Evolutionary conservation across 2,888 invertebrate genomes (phyloP), one percentile per base, ranked within the genome.

Genomic region (Eledona agricola): DNA sequence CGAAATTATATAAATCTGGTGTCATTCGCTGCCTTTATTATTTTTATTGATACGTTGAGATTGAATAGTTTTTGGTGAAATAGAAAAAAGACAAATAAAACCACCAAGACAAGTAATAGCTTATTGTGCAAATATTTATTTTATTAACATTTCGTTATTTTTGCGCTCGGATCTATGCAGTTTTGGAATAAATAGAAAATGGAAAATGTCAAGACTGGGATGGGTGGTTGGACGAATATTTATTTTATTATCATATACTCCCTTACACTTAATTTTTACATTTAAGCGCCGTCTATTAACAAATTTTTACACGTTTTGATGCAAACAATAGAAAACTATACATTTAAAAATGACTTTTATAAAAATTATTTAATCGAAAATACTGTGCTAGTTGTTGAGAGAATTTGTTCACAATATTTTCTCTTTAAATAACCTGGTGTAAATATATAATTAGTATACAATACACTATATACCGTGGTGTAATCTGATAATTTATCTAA

Each of bases 211-310:
- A n/a, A n/a, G 20, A 19, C 5, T 25, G 9, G 7, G 20, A 22
- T 38, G 23, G 40, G 25, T 46, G 25, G 25, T 63, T 75, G 75
- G 75, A 75, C 75, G 75, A 73, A 72, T 74, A 73, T 67, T 73
- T 73, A 70, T 74, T 71, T 71, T 72, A 63, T 64, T 69, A 16
- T 46, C 20, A 58, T 68, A 55, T 62, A 64, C 59, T 65, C 58
- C 55, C 65, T 72, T 73, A 74, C 72, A 74, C 69, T 66, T 67
- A 74, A 63, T 45, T 72, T 73, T 71, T 74, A 75, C 74, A 75
- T 67, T 73, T 72, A 76, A 76, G 76, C 75, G 71, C 70, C 70
- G 71, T 63, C 75, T 76, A 76, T 76, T 73, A 76, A 76, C 76
- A 76, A 73, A 71, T 75, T 74, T 75, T 69, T 73, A 72, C 70